Evolutionary conservation across 2,797 vertebrate species (phyloP).

Genomic region (Garrulus glandarius): DNA sequence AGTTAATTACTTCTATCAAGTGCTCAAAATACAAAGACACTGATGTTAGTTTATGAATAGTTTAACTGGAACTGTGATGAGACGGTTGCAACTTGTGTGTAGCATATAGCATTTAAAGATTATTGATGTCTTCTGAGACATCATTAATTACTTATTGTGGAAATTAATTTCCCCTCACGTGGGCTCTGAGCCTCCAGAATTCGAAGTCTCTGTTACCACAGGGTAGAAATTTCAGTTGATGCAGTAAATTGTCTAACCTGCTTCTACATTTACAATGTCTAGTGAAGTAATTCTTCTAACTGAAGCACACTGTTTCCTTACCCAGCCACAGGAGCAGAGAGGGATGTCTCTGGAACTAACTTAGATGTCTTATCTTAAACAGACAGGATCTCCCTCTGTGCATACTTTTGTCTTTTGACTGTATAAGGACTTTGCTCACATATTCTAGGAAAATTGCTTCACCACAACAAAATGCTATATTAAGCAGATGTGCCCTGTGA

Average conservation of each 20-base stretch:
- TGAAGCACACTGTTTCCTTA: background rate
- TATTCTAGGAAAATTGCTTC: background rate
- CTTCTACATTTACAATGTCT: background rate
- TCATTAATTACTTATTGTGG: background rate
- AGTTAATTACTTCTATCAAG: background rate
- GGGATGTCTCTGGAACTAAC: background rate
- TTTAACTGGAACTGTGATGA: background rate
- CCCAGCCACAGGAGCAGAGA: background rate
- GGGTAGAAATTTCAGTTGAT: background rate
- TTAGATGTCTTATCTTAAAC: background rate
- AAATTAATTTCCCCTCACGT: background rate
- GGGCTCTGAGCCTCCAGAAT: background rate
- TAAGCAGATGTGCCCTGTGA: background rate
- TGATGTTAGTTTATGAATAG: background rate
- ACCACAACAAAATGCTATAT: background rate
- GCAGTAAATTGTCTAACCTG: background rate
- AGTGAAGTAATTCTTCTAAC: background rate
- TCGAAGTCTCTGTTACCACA: background rate
- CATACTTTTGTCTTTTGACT: conserved; percentile 25
- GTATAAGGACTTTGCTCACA: conserved; percentile 21
- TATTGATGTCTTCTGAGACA: background rate
- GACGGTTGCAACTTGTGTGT: background rate
- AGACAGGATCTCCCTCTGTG: background rate
- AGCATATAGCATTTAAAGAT: background rate
- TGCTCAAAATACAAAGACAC: background rate